Conservation (phyloP, 2,888 invertebrate genomes). For the Caenorhabditis sp. region DNA sequence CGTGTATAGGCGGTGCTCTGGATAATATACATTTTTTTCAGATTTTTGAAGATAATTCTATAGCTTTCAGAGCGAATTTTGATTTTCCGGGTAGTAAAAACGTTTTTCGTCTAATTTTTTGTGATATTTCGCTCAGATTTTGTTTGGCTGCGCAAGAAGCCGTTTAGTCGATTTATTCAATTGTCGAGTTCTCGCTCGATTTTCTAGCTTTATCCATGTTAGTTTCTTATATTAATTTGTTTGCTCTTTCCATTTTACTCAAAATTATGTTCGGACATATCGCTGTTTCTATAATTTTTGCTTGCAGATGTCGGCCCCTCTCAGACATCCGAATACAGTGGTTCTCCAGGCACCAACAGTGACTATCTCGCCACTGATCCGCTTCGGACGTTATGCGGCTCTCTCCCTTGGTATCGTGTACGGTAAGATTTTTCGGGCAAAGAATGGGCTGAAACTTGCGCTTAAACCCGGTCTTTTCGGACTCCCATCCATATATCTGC, state of each 20-base stretch:
- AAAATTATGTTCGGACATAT: too few species aligned
- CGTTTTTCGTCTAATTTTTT: background rate
- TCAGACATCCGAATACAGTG: constrained; percentile 75
- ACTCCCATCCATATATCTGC: too few species aligned
- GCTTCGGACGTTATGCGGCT: constrained; percentile 75
- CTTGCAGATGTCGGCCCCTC: constrained; percentile 66
- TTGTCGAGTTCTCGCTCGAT: too few species aligned
- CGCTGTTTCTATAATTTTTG: background rate
- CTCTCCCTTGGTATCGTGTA: constrained; percentile 76
- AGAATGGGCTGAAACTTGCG: too few species aligned
- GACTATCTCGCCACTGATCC: constrained; percentile 76
- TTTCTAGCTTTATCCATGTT: too few species aligned
- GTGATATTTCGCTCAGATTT: too few species aligned
- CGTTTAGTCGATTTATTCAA: too few species aligned
- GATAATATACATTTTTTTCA: constrained; percentile 1
- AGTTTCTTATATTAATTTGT: too few species aligned
- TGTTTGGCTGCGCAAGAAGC: too few species aligned
- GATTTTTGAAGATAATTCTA: too few species aligned
- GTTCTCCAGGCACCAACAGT: constrained; percentile 77
- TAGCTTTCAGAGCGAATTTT: background rate
- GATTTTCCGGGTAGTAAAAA: background rate
- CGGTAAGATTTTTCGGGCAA: constrained; percentile 60
- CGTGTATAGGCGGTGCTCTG: constrained; percentile 50
- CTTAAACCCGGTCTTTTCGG: too few species aligned
- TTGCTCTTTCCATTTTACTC: too few species aligned